Conservation (phyloP, 1,140 invertebrate genomes). For the Saccostrea cuccullata region DNA sequence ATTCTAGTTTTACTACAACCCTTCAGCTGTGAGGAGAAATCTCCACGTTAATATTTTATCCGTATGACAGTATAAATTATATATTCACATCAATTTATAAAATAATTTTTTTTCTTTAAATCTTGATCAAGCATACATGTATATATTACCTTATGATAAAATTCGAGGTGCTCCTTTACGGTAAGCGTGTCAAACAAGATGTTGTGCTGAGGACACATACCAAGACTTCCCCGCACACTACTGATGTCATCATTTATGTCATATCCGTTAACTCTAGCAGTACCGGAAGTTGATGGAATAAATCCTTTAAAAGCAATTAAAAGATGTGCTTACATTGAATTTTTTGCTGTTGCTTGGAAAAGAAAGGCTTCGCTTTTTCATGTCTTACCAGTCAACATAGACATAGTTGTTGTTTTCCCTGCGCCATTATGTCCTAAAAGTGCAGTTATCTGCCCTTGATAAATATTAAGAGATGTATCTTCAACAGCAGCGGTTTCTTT, state of each 20-base stretch:
- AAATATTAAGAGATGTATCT: slow-evolving; percentile 75
- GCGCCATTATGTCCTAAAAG: slow-evolving; percentile 85
- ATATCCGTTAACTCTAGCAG: slow-evolving; percentile 84
- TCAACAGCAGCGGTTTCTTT: slow-evolving; percentile 68
- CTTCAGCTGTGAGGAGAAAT: slow-evolving; percentile 80
- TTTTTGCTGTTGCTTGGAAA: no score
- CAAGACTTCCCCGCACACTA: slow-evolving; percentile 85
- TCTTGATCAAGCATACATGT: no score
- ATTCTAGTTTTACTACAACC: slow-evolving; percentile 82
- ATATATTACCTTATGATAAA: slow-evolving; percentile 83
- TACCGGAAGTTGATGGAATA: slow-evolving; percentile 84
- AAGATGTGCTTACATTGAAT: no score
- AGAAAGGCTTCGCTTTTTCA: not conserved
- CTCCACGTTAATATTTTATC: not conserved
- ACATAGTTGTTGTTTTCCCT: slow-evolving; percentile 81
- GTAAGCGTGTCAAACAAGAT: slow-evolving; percentile 94
- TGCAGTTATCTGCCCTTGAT: slow-evolving; percentile 79
- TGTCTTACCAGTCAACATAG: slow-evolving; percentile 86
- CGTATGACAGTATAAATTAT: no score
- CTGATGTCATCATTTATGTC: slow-evolving; percentile 81
- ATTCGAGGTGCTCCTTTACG: slow-evolving; percentile 92
- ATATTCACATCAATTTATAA: no score
- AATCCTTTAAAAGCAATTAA: slow-evolving; percentile 81
- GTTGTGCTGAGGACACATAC: slow-evolving; percentile 96
- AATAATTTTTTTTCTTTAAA: no score